Conservation (phyloP, 2,797 vertebrate genomes). For the Falco peregrinus region DNA sequence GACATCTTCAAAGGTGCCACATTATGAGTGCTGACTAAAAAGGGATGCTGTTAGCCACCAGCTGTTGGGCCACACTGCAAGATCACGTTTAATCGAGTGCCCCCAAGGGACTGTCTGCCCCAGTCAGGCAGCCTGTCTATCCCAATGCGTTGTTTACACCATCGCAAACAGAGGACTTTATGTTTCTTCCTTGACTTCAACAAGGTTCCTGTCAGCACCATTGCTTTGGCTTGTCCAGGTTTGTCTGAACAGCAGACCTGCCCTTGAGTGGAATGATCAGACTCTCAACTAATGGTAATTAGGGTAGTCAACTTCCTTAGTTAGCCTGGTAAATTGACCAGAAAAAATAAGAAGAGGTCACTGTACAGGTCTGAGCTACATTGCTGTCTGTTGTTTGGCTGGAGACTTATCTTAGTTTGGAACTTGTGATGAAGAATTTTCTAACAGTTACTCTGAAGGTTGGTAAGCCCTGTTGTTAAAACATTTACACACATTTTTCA, state of each 20-base stretch:
- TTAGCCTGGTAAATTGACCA: not conserved
- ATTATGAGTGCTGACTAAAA: not conserved
- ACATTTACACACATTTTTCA: not conserved
- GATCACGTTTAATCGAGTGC: rapidly evolving
- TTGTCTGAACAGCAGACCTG: not conserved
- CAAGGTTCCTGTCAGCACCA: not conserved
- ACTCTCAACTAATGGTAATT: not conserved
- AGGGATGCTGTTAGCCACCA: not conserved
- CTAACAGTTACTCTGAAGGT: not conserved
- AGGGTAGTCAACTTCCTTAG: not conserved
- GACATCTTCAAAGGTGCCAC: rapidly evolving
- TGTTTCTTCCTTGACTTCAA: not conserved
- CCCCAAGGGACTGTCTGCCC: rapidly evolving
- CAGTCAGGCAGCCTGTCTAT: too few relatives aligned
- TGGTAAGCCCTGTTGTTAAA: not conserved
- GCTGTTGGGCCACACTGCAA: not conserved
- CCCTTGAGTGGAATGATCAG: not conserved
- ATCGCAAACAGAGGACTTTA: rapidly evolving
- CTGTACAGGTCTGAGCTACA: not conserved
- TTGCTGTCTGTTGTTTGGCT: not conserved
- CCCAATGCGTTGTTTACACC: rapidly evolving
- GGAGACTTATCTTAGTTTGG: not conserved
- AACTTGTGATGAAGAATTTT: not conserved
- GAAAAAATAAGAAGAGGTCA: not conserved
- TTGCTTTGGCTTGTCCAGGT: not conserved